These are phyloP conservation scores for Andrena hattorfiana DNA, from an alignment of 2,888 invertebrate genomes.

Conservation along the genomic window DNA sequence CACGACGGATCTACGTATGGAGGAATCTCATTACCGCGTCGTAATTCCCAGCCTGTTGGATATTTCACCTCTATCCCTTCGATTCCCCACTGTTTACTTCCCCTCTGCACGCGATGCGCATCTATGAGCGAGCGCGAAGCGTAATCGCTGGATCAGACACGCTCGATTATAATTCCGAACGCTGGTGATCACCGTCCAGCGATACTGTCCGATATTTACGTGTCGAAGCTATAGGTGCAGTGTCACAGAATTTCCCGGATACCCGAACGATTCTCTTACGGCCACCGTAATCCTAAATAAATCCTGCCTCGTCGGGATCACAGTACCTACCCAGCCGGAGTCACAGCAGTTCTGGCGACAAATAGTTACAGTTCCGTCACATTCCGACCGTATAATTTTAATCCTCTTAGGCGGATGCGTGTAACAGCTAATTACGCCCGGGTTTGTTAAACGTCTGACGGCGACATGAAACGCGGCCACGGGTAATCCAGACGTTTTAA, in stretches of 20 bases:
- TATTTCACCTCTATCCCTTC: background rate
- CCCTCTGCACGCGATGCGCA: background rate
- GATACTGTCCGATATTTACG: background rate
- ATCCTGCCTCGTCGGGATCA: background rate
- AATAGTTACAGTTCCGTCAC: slow-evolving; percentile 38
- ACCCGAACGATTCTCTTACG: background rate
- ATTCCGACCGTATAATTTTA: slow-evolving; percentile 53
- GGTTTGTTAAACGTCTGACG: slow-evolving; percentile 10
- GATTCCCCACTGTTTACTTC: background rate
- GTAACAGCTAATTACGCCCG: slow-evolving; percentile 53
- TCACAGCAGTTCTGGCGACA: slow-evolving; percentile 29
- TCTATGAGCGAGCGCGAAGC: background rate
- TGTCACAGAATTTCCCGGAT: background rate
- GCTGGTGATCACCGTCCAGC: background rate
- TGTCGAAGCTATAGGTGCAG: background rate
- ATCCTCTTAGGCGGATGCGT: slow-evolving; percentile 49
- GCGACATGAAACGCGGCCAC: slow-evolving; percentile 53
- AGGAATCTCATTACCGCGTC: slow-evolving; percentile 39
- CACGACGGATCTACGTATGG: slow-evolving; percentile 27
- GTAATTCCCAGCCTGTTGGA: background rate
- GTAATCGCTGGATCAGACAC: background rate
- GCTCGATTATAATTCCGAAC: background rate
- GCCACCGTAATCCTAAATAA: background rate
- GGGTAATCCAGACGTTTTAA: slow-evolving; percentile 61
- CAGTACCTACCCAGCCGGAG: background rate